Conservation (phyloP, 2,888 invertebrate species). For the Mythimna lalbum region DNA sequence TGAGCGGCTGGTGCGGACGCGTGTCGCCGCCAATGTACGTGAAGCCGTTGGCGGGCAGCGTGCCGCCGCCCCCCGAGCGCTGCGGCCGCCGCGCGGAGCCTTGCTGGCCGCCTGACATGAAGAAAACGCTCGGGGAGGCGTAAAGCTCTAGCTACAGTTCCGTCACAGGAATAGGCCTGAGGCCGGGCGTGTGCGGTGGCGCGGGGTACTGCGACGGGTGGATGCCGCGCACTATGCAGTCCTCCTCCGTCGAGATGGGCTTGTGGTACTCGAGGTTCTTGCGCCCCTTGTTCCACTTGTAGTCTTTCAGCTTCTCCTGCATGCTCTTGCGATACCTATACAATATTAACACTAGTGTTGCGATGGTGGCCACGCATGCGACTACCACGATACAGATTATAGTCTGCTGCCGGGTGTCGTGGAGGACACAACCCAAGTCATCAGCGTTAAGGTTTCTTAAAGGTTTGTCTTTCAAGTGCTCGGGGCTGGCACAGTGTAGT, state of each 20-base stretch:
- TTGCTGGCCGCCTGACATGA: conserved; percentile 92
- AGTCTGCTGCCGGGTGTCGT: conserved; percentile 95
- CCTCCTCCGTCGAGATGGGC: conserved; percentile 96
- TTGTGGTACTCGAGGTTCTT: conserved; percentile 97
- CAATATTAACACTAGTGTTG: conserved; percentile 93
- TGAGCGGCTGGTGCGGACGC: conserved; percentile 88
- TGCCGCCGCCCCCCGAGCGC: conserved; percentile 90
- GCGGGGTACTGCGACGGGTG: conserved; percentile 89
- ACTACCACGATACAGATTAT: conserved; percentile 94
- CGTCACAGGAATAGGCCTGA: conserved; percentile 95
- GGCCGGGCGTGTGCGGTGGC: conserved; percentile 88
- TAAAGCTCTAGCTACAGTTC: conserved; percentile 99
- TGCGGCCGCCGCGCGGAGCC: conserved; percentile 88
- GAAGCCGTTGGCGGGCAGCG: conserved; percentile 94
- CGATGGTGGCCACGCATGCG: conserved; percentile 93
- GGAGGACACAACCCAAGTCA: conserved; percentile 95
- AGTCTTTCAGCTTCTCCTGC: conserved; percentile 95
- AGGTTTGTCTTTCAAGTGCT: conserved; percentile 93
- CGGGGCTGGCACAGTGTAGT: conserved; percentile 94
- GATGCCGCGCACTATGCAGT: conserved; percentile 94
- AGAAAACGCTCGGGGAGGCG: conserved; percentile 96
- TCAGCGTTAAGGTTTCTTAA: conserved; percentile 93
- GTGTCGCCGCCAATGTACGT: conserved; percentile 94
- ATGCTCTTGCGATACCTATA: conserved; percentile 95
- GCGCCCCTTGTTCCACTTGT: conserved; percentile 95